These are phyloP conservation scores for Thalassaphorura encarpata DNA, from an alignment of 1,140 invertebrate species.

Conservation along the genomic window DNA sequence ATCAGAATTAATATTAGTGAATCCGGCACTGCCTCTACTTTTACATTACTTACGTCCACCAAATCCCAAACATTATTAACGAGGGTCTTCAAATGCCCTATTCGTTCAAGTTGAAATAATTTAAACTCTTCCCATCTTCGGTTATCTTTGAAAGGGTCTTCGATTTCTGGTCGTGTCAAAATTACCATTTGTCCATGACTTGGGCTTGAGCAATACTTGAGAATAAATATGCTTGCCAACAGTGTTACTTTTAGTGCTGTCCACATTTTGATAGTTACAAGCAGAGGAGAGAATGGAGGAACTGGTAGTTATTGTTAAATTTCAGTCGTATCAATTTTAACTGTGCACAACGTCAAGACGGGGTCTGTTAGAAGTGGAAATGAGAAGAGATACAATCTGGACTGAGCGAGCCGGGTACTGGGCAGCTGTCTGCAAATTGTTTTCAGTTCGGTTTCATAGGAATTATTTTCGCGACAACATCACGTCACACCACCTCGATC, in stretches of 20 bases:
- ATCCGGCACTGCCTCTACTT: background rate
- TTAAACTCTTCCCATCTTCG: constrained; percentile 18
- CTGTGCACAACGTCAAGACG: too few relatives aligned
- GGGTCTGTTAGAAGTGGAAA: too few relatives aligned
- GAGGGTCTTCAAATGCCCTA: constrained; percentile 1
- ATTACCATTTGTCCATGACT: constrained; percentile 10
- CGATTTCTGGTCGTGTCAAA: constrained; percentile 6
- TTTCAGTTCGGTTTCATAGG: too few relatives aligned
- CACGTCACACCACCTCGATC: too few relatives aligned
- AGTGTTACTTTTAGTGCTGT: background rate
- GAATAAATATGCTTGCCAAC: background rate
- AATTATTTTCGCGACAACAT: too few relatives aligned
- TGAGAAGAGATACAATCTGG: too few relatives aligned
- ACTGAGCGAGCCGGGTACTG: too few relatives aligned
- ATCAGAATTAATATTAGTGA: background rate
- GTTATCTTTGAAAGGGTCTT: constrained; percentile 20
- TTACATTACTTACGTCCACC: constrained; percentile 9
- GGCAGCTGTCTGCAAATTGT: too few relatives aligned
- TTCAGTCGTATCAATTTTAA: too few relatives aligned
- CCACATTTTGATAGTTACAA: background rate
- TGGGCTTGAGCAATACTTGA: background rate
- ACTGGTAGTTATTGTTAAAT: too few relatives aligned
- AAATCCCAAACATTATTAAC: constrained; percentile 12
- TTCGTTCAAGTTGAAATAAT: constrained; percentile 3
- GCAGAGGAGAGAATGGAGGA: background rate